These are phyloP conservation scores for Azorinus chamasolen DNA, from an alignment of 2,888 invertebrate genomes.

Conservation along the genomic window DNA sequence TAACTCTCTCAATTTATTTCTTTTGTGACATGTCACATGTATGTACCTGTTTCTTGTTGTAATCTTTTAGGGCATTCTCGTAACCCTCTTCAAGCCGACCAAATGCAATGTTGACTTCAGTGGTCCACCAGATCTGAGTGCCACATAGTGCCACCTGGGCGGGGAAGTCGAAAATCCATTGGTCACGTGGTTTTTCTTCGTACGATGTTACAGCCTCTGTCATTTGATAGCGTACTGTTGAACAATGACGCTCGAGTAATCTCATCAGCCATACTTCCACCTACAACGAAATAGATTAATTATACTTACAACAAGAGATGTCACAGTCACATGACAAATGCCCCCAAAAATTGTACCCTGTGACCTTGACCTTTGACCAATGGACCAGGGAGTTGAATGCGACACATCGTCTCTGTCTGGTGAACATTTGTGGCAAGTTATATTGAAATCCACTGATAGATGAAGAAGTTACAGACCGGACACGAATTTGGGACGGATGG, in stretches of 20 bases:
- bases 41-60: constrained; percentile 89
- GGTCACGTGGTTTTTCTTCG: constrained; percentile 97
- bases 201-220: constrained; percentile 94
- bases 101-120: constrained; percentile 96
- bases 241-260: constrained; percentile 93
- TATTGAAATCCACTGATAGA: too few relatives aligned
- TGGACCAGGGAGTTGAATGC: too few relatives aligned
- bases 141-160: constrained; percentile 97
- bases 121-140: constrained; percentile 99
- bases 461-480: too few relatives aligned
- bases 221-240: constrained; percentile 93
- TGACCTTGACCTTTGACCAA: too few relatives aligned
- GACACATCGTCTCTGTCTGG: too few relatives aligned
- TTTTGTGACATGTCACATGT: too few relatives aligned
- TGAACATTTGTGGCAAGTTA: too few relatives aligned
- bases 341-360: too few relatives aligned
- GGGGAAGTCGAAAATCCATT: constrained; percentile 97
- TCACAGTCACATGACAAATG: too few relatives aligned
- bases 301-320: too few relatives aligned
- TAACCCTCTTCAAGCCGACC: constrained; percentile 96
- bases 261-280: constrained; percentile 97
- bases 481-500: too few relatives aligned
- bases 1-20: too few relatives aligned
- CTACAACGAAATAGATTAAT: constrained; percentile 86
- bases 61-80: constrained; percentile 98